phyloP scores from a whole-genome alignment of 2,797 vertebrate genomes.

The Parotocinclus haroldoi region DNA sequence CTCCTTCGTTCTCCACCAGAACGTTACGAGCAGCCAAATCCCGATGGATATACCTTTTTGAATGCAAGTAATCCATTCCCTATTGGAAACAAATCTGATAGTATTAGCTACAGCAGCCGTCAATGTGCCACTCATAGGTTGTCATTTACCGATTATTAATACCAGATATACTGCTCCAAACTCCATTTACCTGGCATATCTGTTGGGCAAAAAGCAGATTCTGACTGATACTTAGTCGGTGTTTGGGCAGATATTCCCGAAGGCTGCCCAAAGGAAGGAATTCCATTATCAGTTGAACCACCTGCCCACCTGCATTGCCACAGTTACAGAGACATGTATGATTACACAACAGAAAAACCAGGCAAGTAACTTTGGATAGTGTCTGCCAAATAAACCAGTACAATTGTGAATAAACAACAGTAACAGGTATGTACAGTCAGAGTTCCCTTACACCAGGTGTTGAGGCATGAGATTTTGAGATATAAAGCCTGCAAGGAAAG shows the following conservation, averaged over 20 bases:
- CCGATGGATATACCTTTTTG: constrained; percentile 83
- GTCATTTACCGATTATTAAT: too few relatives aligned
- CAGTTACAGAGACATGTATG: constrained; percentile 3
- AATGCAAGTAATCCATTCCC: constrained; percentile 93
- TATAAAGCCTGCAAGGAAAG: too few relatives aligned
- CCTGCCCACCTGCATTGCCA: constrained; percentile 75
- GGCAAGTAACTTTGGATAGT: too few relatives aligned
- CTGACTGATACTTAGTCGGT: constrained; percentile 68
- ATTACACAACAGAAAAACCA: too few relatives aligned
- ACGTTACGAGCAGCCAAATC: constrained; percentile 91
- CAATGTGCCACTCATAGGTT: too few relatives aligned
- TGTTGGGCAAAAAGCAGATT: constrained; percentile 87
- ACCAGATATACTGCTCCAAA: neutral
- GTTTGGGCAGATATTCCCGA: constrained; percentile 80
- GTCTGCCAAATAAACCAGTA: too few relatives aligned
- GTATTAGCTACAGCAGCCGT: neutral
- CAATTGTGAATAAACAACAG: neutral
- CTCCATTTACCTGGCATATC: constrained; percentile 82
- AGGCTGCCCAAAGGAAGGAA: constrained; percentile 89
- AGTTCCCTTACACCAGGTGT: neutral
- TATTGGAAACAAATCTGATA: constrained; percentile 51
- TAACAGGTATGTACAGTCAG: neutral
- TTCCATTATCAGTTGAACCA: constrained; percentile 94
- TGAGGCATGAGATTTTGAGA: too few relatives aligned
- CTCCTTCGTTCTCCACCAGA: constrained; percentile 80